Percentiles rank a stretch among this genome's conserved stretches.
These are phyloP conservation scores for Pollachius pollachius DNA, from an alignment of 2,113 vertebrate species.

Conservation along the genomic window DNA sequence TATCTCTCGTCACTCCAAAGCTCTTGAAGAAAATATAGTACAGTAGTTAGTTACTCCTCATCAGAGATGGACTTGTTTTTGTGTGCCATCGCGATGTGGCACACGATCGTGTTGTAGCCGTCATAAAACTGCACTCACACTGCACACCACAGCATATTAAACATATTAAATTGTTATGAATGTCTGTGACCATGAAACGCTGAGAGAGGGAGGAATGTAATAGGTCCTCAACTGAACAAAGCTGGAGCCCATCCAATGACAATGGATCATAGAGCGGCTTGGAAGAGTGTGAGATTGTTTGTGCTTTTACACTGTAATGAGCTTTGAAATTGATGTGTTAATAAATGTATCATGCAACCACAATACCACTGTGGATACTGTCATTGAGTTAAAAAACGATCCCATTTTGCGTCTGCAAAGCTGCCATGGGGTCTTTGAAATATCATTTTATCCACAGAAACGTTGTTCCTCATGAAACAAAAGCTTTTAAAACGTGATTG, in stretches of 20 bases:
- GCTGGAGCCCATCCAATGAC: background rate
- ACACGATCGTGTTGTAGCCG: background rate
- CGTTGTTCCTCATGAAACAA: no score
- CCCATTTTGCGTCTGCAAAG: background rate
- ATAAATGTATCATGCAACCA: background rate
- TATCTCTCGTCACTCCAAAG: slow-evolving; percentile 43
- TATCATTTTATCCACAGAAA: no score
- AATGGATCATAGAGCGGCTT: background rate
- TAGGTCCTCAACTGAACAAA: background rate
- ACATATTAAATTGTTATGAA: background rate
- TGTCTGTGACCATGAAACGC: slow-evolving; percentile 30
- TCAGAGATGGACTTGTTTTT: slow-evolving; percentile 29
- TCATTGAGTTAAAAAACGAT: background rate
- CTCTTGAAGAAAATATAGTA: slow-evolving; percentile 40
- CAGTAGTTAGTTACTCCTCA: slow-evolving; percentile 45
- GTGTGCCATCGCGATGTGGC: no score
- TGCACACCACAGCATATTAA: background rate
- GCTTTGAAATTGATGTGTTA: background rate
- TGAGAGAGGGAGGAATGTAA: background rate
- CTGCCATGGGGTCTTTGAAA: background rate
- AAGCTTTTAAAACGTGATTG: no score
- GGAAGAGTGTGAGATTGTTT: background rate
- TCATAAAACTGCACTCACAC: background rate
- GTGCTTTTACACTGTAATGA: slow-evolving; percentile 13
- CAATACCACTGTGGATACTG: background rate